Evolutionary conservation across 2,888 invertebrate species (phyloP).

Genomic region (Drosophila vallismaia): DNA sequence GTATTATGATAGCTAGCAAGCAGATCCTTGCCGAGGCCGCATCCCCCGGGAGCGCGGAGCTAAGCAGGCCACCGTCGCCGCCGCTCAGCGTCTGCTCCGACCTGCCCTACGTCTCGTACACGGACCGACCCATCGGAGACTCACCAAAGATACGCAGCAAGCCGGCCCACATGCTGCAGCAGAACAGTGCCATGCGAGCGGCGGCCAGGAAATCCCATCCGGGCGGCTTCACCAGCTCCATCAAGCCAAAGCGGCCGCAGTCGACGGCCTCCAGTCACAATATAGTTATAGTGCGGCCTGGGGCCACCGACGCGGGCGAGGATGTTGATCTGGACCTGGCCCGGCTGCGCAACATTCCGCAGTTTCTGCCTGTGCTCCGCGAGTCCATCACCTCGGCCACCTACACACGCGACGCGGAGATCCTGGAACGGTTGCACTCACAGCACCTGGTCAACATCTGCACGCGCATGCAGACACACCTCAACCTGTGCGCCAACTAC

Average conservation of each 20-base stretch:
- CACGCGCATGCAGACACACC: conserved; percentile 92
- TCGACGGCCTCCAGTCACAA: conserved; percentile 86
- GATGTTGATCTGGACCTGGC: conserved; percentile 88
- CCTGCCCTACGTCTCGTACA: conserved; percentile 95
- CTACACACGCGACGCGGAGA: conserved; percentile 91
- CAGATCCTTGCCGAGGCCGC: conserved; percentile 70
- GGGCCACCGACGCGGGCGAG: conserved; percentile 86
- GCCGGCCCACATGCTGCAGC: conserved; percentile 68
- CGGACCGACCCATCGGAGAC: conserved; percentile 95
- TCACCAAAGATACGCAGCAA: conserved; percentile 91
- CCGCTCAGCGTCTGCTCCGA: conserved; percentile 95
- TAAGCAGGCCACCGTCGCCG: conserved; percentile 89
- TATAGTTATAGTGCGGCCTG: conserved; percentile 93
- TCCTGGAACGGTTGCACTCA: conserved; percentile 89
- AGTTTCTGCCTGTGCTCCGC: conserved; percentile 96
- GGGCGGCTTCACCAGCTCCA: conserved; percentile 71
- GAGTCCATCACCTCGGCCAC: conserved; percentile 92
- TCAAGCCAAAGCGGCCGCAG: conserved; percentile 83
- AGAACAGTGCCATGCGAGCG: conserved; percentile 62
- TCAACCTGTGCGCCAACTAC: conserved; percentile 92
- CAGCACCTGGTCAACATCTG: conserved; percentile 89
- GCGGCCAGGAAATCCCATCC: conserved; percentile 79
- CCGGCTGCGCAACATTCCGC: conserved; percentile 90
- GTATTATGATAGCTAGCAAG: conserved; percentile 70
- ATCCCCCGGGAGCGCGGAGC: conserved; percentile 79